Evolutionary conservation across 1,140 invertebrate species (phyloP), one percentile per base, ranked within the genome.

Genomic region (Pentalonia nigronervosa): DNA sequence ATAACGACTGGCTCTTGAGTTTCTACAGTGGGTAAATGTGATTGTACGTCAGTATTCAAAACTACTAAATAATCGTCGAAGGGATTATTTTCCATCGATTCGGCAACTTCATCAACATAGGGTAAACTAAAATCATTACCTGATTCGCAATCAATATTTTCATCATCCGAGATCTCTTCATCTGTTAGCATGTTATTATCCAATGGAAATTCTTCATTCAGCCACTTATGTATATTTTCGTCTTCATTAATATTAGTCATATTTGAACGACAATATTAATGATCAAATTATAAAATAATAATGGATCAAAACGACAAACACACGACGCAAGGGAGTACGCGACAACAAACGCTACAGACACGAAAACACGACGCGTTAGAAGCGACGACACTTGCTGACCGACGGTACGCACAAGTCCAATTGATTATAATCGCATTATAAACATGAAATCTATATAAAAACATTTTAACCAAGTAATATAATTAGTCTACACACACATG

Each of bases 321-420:
- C 53, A 25, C 53, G 53, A 60, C 41, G 53, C 23, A 60, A 0
- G 36, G 9, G 45, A 87, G 30, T 86, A 88, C 84, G 41, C 84
- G 84, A 47, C 84, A 86, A 83, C 11, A 34, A 83, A 83, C 34
- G 81, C 86, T 21, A 50, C 30, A 34, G 14, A 50, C n/a, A 50
- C 25, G 30, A 50, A 89, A 89, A 88, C 23, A 88, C 41, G n/a
- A 89, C 50, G 50, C 14, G 20, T n/a, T 1, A 48, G 14, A 89
- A 30, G 30, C 21, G 45, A 88, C 48, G 48, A 56, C 53, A 56
- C 21, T n/a, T 56, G 56, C 60, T 14, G 50, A 21, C 89, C 89
- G 53, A 90, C 53, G 53, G 53, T 90, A 90, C 89, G 34, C 34
- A 90, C 34, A 90, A 34, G 56, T 90, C 89, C 89, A 90, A 90